Percentiles rank a stretch among this genome's conserved stretches.
Conservation (phyloP, 2,113 vertebrate genomes). For the Solenodon paradoxus region DNA sequence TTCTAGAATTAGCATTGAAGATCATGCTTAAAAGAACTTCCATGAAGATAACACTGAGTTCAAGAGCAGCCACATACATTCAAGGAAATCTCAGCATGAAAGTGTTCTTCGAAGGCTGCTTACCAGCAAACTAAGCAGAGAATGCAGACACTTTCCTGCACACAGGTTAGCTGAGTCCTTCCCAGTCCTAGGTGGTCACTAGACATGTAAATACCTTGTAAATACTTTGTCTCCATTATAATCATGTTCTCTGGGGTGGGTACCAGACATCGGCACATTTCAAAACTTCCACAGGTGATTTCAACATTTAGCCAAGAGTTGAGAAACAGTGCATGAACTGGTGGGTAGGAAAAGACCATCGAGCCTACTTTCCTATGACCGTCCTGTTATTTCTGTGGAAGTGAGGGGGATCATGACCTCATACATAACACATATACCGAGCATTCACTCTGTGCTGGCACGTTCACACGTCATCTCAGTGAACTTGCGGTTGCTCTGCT, state of each 20-base stretch:
- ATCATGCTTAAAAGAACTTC: background rate
- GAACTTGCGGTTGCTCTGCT: too few relatives aligned
- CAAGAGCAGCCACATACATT: background rate
- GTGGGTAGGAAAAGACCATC: background rate
- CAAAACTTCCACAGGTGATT: background rate
- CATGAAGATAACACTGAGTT: background rate
- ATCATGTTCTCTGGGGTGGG: background rate
- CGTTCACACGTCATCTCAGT: background rate
- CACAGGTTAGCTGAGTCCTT: too few relatives aligned
- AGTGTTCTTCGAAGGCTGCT: background rate
- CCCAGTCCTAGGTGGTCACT: background rate
- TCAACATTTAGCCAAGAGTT: background rate
- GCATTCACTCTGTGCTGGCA: background rate
- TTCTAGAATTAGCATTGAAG: background rate
- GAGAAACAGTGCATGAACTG: background rate
- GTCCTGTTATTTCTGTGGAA: background rate
- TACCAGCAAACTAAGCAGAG: background rate
- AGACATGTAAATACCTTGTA: background rate
- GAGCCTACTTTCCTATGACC: background rate
- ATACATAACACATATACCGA: background rate
- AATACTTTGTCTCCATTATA: background rate
- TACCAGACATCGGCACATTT: background rate
- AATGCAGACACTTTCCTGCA: background rate
- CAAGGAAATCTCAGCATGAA: background rate
- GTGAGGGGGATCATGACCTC: background rate